phyloP scores from a whole-genome alignment of 1,140 invertebrate genomes.

The Diabrotica virgifera region DNA sequence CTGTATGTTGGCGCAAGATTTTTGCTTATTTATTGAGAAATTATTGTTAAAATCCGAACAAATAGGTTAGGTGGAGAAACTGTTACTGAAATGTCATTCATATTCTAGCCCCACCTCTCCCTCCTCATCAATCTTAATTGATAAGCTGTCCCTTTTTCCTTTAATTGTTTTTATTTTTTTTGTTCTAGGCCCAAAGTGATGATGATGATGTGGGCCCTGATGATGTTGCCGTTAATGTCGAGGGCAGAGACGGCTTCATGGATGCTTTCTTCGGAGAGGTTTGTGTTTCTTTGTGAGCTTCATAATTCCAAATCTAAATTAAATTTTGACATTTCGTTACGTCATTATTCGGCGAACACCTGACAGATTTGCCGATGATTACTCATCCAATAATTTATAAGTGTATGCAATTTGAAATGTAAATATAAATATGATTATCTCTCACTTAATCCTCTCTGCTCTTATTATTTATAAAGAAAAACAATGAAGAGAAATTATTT shows the following conservation, averaged over 20 bases:
- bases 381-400: not conserved
- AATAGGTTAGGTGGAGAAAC: slow-evolving; percentile 35
- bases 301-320: no score
- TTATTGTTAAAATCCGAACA: slow-evolving; percentile 28
- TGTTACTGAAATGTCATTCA: slow-evolving; percentile 20
- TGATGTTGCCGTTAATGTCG: slow-evolving; percentile 87
- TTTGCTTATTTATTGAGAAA: slow-evolving; percentile 8
- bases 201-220: slow-evolving; percentile 90
- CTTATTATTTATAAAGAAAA: no score
- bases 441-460: no score
- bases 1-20: not conserved
- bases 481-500: no score
- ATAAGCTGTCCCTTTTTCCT: slow-evolving; percentile 33
- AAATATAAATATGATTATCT: no score
- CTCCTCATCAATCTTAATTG: slow-evolving; percentile 21
- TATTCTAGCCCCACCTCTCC: slow-evolving; percentile 41
- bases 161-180: slow-evolving; percentile 22
- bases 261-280: slow-evolving; percentile 97
- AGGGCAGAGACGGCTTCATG: slow-evolving; percentile 89
- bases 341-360: not conserved
- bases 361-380: not conserved
- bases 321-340: not conserved
- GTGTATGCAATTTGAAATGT: no score
- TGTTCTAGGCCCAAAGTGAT: slow-evolving; percentile 84
- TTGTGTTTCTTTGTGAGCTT: slow-evolving; percentile 36